Base-by-base conservation (phyloP, 2,797 vertebrate species). In the Borostomias antarcticus region DNA sequence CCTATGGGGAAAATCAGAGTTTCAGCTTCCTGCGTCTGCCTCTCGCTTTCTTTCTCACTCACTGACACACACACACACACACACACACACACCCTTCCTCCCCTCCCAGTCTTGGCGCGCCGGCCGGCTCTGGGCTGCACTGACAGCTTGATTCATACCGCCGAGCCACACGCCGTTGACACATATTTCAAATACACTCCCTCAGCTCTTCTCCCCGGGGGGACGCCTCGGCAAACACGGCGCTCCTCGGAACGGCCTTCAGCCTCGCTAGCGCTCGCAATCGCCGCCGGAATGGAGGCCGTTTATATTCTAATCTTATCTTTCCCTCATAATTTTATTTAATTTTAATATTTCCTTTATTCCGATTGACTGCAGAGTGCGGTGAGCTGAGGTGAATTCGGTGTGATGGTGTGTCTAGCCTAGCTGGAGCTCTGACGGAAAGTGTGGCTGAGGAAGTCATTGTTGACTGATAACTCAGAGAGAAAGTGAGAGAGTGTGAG, bases 391-490 rank as follows among this genome's bases (percentile, higher is more conserved):
- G 51, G 11, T 28, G 26, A 62, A 60, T 7, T 23, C 37, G 30
- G 45, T 32, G 61, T 30, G 37, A 25, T 50, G n/a, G 9, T 1
- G 50, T 37, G 37, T 59, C 57, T 40, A 33, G 74, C 60, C 70
- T 70, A 69, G 72, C 70, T 56, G 45, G 50, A 70, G 58, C 64
- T 64, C 11, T 48, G 56, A 62, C 72, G 61, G 64, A 82, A 69
- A 75, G 75, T 68, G 66, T 76, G 72, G 71, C 57, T 79, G 72
- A 73, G 64, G 74, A 72, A 79, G 64, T 58, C 65, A 73, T 70
- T 65, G 62, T 59, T 76, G 65, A 60, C 52, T 74, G 72, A 72
- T 62, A 73, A 56, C 68, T 66, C 64, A 51, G 68, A 40, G 37
- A 72, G 40, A 45, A 10, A 48, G 45, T 26, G n/a, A 57, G 59